Base-by-base conservation (phyloP, 2,113 vertebrate species). In the Festucalex cinctus region DNA sequence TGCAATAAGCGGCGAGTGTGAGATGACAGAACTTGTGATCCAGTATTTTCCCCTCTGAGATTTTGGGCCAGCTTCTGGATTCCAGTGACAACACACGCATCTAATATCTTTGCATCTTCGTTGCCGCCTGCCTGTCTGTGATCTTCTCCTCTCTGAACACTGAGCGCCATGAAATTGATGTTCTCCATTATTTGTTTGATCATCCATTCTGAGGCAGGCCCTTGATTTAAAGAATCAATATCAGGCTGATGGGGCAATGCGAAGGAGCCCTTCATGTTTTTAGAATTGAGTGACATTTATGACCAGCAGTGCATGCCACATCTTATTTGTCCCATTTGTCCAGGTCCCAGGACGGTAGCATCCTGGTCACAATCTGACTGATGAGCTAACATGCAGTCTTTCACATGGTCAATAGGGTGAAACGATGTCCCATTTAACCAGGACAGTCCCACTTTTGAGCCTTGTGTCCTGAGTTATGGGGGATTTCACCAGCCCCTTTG, bases 161-260 rank as follows among this genome's bases (percentile, higher is more conserved):
- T 22, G 73, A 73, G 73, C 63, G 72, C 53, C 63, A 61, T 13
- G 16, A 65, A 75, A 78, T 81, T 71, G 81, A 84, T 73, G 77
- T 70, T 69, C 46, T 35, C 64, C 68, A 61, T 77, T 68, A 78
- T 83, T 80, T 80, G 65, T 80, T 77, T 75, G 62, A 72, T 75
- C 43, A 41, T 83, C 79, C 77, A 46, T 81, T 76, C 58, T 66
- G 51, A 77, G 76, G 39, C 60, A 69, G 44, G 35, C 66, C 39
- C 86, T 72, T 82, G 77, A 83, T 85, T 85, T 85, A 78, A 77
- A 66, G 56, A 82, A 86, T 85, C 81, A 70, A 83, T 86, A 70
- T 57, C 2, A 1, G 67, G 57, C 62, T 79, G 71, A 80, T 85
- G 80, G 69, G 63, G 48, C 69, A 44, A 62, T 70, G 36, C 70